Percentiles rank a stretch among this genome's conserved stretches.
These are phyloP conservation scores for Calliphora vicina DNA, from an alignment of 1,140 invertebrate species.

Conservation along the genomic window DNA sequence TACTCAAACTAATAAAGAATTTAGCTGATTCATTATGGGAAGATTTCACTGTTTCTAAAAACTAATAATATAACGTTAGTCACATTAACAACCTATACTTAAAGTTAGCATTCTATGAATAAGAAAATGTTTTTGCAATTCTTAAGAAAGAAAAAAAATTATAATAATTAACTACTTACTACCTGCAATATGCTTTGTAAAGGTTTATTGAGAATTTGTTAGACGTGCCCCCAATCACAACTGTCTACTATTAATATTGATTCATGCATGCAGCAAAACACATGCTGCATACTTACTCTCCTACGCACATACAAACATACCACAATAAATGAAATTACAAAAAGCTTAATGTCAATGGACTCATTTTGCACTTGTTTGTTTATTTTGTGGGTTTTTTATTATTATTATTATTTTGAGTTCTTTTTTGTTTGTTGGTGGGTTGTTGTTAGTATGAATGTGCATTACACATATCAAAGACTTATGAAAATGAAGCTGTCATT, in stretches of 20 bases:
- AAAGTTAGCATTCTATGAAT: neutral
- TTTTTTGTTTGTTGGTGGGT: neutral
- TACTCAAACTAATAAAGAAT: too few species aligned
- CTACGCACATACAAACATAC: neutral
- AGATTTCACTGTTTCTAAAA: too few species aligned
- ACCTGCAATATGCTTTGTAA: too few species aligned
- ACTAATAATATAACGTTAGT: too few species aligned
- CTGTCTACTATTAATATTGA: neutral
- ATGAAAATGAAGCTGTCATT: constrained; percentile 5
- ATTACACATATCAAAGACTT: neutral
- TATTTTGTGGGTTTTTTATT: neutral
- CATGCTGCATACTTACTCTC: neutral
- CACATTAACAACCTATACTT: too few species aligned
- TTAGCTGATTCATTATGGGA: too few species aligned
- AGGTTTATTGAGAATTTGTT: neutral
- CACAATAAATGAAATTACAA: neutral
- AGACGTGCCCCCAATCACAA: constrained; percentile 14
- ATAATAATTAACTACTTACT: too few species aligned
- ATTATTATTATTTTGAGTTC: neutral
- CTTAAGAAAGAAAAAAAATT: neutral
- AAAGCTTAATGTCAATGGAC: constrained; percentile 45
- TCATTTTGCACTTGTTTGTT: constrained; percentile 43
- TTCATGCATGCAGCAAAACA: neutral
- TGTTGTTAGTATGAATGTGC: neutral
- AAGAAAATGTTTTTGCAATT: neutral